phyloP scores from a whole-genome alignment of 2,888 invertebrate genomes.

The Agriopis aurantiaria region DNA sequence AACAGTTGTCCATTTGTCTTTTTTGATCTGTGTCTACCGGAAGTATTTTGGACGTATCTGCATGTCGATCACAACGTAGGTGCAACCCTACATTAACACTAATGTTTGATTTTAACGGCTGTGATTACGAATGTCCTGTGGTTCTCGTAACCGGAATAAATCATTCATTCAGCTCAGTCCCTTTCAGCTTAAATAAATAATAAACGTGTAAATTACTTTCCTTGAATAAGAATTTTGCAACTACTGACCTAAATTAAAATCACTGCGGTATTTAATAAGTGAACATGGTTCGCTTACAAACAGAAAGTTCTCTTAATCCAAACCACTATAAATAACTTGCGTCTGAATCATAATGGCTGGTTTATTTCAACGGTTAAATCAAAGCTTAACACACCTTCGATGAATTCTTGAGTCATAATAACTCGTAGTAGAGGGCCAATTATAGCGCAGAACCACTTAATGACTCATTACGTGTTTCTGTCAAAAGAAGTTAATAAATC shows the following conservation, averaged over 20 bases:
- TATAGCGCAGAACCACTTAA: background rate
- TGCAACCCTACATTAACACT: constrained; percentile 59
- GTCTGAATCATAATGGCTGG: constrained; percentile 43
- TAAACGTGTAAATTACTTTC: too few species aligned
- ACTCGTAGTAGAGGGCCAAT: background rate
- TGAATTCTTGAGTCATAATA: constrained; percentile 1
- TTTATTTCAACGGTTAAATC: constrained; percentile 22
- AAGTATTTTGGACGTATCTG: constrained; percentile 79
- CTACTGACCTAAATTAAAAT: background rate
- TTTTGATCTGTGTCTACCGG: constrained; percentile 54
- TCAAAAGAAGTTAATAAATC: background rate
- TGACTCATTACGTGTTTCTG: background rate
- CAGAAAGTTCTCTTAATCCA: background rate
- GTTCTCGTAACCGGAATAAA: constrained; percentile 8
- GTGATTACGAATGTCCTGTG: constrained; percentile 30
- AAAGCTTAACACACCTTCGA: constrained; percentile 1
- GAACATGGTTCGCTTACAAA: background rate
- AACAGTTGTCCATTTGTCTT: background rate
- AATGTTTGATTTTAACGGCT: constrained; percentile 48
- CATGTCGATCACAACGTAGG: constrained; percentile 64
- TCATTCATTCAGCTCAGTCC: background rate
- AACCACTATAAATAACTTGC: constrained; percentile 42
- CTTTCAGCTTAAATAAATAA: too few species aligned
- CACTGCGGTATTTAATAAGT: too few species aligned
- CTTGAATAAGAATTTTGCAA: background rate